A percentile compares a stretch with the other conserved stretches of the same genome.
Evolutionary conservation across 2,797 vertebrate genomes (phyloP).

Genomic region (Nannoperca obscura): DNA sequence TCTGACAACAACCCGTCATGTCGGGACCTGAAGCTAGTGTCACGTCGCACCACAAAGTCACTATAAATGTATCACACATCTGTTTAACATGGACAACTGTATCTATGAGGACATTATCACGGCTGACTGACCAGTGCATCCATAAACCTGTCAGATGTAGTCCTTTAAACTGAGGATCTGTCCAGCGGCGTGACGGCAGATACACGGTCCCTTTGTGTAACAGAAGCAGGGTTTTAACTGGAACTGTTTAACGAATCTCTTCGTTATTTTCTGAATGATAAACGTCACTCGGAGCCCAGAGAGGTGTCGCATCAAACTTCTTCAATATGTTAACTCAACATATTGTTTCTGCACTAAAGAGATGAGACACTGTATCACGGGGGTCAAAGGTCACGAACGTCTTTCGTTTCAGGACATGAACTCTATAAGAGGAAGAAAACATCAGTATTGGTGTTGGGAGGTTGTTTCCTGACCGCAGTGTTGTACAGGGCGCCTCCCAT

Average conservation of each 20-base stretch:
- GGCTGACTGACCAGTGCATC: background rate
- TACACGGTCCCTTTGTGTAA: background rate
- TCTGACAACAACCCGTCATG: background rate
- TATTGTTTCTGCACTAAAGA: background rate
- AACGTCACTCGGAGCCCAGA: background rate
- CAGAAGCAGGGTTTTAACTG: background rate
- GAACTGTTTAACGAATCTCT: background rate
- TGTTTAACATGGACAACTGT: background rate
- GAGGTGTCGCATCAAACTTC: background rate
- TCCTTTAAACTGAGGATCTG: background rate
- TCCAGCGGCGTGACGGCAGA: background rate
- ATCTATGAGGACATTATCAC: background rate
- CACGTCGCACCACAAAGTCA: background rate
- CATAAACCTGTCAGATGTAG: background rate
- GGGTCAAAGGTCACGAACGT: background rate
- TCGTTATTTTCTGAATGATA: background rate
- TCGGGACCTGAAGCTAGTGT: background rate
- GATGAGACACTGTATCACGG: too few relatives aligned
- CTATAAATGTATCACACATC: too few relatives aligned
- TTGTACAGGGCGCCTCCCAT: conserved; percentile 9
- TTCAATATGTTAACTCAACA: background rate
- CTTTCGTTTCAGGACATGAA: background rate
- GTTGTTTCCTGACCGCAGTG: conserved; percentile 10
- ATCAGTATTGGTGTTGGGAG: background rate
- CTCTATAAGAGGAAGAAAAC: background rate